These are phyloP conservation scores for Cotesia congregata DNA, from an alignment of 2,888 invertebrate genomes.

Conservation along the genomic window DNA sequence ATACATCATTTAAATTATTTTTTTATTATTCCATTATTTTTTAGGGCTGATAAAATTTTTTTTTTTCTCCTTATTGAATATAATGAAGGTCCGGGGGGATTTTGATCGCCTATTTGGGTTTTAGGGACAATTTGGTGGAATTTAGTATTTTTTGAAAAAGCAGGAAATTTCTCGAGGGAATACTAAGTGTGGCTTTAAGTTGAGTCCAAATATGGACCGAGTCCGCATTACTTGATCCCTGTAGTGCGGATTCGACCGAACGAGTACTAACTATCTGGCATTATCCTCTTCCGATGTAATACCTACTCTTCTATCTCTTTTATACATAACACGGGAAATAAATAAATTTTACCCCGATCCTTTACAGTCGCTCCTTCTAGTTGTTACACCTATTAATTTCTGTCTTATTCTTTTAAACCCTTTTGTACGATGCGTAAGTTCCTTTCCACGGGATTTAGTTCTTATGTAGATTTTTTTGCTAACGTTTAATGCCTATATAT, in stretches of 20 bases:
- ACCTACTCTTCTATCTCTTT: slow-evolving; percentile 18
- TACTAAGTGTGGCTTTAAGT: too few relatives aligned
- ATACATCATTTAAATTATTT: not conserved
- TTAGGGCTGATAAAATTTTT: not conserved
- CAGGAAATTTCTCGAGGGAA: too few relatives aligned
- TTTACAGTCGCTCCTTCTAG: not conserved
- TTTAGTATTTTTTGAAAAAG: too few relatives aligned
- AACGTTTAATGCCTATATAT: not conserved
- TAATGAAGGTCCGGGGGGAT: too few relatives aligned
- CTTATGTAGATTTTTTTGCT: not conserved
- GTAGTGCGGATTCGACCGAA: slow-evolving; percentile 47
- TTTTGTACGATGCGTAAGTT: not conserved
- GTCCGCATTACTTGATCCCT: slow-evolving; percentile 63
- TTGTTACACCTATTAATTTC: slow-evolving; percentile 22
- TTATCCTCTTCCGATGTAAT: slow-evolving; percentile 31
- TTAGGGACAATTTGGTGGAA: too few relatives aligned
- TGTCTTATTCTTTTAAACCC: slow-evolving; percentile 6
- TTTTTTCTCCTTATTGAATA: not conserved
- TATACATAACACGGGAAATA: not conserved
- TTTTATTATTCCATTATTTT: not conserved
- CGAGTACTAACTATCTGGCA: slow-evolving; percentile 46
- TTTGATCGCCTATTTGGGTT: too few relatives aligned
- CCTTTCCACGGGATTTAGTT: not conserved
- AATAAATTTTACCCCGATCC: not conserved
- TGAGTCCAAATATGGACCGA: slow-evolving; percentile 64